Evolutionary conservation across 2,888 invertebrate genomes (phyloP), one percentile per base, ranked within the genome.

Genomic region (Polymixis lichenea): DNA sequence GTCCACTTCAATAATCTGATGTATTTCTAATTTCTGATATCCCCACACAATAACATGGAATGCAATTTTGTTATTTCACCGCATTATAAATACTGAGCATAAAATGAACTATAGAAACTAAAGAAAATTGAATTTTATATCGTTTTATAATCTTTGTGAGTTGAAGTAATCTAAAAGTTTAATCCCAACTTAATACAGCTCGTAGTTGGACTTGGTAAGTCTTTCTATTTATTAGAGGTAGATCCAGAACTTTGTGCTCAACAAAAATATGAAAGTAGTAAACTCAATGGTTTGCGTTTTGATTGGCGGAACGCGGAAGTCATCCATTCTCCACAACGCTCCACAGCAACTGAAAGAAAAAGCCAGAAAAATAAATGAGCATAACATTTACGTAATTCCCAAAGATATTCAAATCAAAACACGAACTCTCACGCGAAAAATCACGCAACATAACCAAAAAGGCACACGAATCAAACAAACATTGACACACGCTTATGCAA

Each of bases 401-500:
- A 61, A 60, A 83, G 56, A 78, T 73, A 76, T 58, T 66, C 65
- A 77, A 75, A 75, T 67, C 78, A 60, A 74, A 74, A 73, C 78
- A 86, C 69, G 61, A 74, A 69, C 69, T 72, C 72, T 66, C 73
- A 75, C 78, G 72, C 74, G 75, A 81, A 68, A 80, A 78, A 83
- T 78, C 82, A 83, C 78, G 81, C 73, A 78, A 82, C 80, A 38
- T 82, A 82, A 85, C 81, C 85, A 80, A 79, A 75, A 81, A 68
- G 75, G 53, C 67, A 78, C 76, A 78, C 84, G 82, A 84, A 67
- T 83, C 79, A 78, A 71, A 79, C 86, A 88, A 91, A 92, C 88
- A 92, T 92, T 93, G 90, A 89, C 91, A 88, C 90, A 90, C 89
- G 88, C 87, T 89, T 90, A 89, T 89, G 85, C 89, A 91, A 90